phyloP scores from a whole-genome alignment of 2,113 vertebrate genomes.

The Trichomycterus rosablanca region DNA sequence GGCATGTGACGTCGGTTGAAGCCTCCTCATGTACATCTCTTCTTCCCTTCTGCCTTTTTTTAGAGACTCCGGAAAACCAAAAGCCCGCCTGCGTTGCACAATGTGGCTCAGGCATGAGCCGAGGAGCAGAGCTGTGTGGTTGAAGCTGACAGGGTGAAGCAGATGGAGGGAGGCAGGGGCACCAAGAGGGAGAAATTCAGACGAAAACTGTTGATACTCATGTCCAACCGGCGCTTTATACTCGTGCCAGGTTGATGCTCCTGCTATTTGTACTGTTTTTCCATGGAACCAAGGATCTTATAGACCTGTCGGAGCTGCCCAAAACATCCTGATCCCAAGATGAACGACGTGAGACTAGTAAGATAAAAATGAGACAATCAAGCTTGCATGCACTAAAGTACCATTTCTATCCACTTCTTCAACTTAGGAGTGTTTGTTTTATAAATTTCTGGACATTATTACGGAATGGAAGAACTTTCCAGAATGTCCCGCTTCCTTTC shows the following conservation, averaged over 20 bases:
- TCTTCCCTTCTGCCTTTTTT: conserved; percentile 60
- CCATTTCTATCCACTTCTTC: too few species aligned
- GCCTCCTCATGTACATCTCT: conserved; percentile 52
- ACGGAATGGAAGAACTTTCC: too few species aligned
- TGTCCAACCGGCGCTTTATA: conserved; percentile 7
- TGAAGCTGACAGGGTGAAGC: conserved; percentile 47
- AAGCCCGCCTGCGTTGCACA: conserved; percentile 69
- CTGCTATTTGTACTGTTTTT: neutral
- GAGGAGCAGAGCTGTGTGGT: conserved; percentile 50
- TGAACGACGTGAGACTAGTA: too few species aligned
- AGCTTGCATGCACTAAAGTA: too few species aligned
- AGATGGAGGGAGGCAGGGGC: conserved; percentile 42
- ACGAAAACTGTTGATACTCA: conserved; percentile 14
- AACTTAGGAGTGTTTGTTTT: too few species aligned
- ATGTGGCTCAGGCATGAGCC: conserved; percentile 52
- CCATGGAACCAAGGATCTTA: neutral
- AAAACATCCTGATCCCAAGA: neutral
- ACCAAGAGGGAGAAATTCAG: conserved; percentile 24
- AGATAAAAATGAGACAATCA: neutral
- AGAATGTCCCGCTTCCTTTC: too few species aligned
- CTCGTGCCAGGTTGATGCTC: neutral
- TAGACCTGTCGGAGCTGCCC: neutral
- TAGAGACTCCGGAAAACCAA: conserved; percentile 67
- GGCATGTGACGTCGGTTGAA: conserved; percentile 50
- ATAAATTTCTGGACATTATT: too few species aligned